A percentile compares a stretch with the other conserved stretches of the same genome.
Evolutionary conservation across 2,797 vertebrate species (phyloP).

Genomic region (Lateolabrax maculatus): DNA sequence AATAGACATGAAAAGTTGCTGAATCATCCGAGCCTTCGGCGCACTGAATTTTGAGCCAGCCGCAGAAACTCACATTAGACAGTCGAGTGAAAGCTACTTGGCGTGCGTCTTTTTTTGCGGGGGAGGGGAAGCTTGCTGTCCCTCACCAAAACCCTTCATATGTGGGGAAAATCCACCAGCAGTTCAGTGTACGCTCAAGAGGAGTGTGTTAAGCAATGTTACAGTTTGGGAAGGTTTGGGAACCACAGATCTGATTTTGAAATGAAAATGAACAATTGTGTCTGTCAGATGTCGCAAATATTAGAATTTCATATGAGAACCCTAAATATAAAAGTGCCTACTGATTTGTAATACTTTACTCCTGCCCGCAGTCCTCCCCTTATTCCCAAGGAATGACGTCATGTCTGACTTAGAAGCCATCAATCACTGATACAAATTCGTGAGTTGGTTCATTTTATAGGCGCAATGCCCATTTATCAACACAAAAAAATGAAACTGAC

Average conservation of each 20-base stretch:
- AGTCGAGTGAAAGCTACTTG: constrained; percentile 34
- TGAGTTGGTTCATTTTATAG: background rate
- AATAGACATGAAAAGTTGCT: constrained; percentile 7
- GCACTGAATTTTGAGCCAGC: constrained; percentile 26
- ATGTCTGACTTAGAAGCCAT: background rate
- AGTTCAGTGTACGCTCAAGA: background rate
- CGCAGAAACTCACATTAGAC: constrained; percentile 31
- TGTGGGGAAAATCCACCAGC: constrained; percentile 8
- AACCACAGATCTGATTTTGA: background rate
- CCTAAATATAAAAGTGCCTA: background rate
- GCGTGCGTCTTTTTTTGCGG: background rate
- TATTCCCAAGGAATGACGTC: background rate
- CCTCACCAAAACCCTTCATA: constrained; percentile 17
- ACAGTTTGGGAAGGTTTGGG: background rate
- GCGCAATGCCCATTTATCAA: background rate
- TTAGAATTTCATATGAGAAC: background rate
- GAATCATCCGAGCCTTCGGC: constrained; percentile 36
- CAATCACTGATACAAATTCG: background rate
- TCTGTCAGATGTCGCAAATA: background rate
- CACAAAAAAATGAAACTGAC: background rate
- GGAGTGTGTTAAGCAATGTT: background rate
- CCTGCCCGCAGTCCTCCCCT: no score
- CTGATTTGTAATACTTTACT: background rate
- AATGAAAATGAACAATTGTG: background rate
- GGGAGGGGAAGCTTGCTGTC: background rate